Evolutionary conservation across 2,888 invertebrate species (phyloP), one percentile per base, ranked within the genome.

Genomic region (Alcis repandata): DNA sequence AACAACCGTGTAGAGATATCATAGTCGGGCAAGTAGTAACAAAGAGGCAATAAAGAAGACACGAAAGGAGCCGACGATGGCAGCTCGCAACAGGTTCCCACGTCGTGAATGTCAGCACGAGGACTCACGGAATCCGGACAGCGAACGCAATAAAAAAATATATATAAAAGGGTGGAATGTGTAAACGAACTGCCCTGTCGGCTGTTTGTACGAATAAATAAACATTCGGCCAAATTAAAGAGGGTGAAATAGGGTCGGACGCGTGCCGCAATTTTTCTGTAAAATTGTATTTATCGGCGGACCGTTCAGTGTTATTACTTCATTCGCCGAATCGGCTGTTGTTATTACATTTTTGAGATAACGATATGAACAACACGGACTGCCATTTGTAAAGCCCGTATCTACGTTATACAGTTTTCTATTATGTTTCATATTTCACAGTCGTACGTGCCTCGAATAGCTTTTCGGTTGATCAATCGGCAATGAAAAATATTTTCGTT

Each of bases 161-260:
- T 77, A 83, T 76, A 77, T 67, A 75, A 70, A 83, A 79, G 83
- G 83, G 82, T 77, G 83, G 84, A 86, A 88, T 87, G 84, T 84
- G 85, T 79, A 84, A 85, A 83, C 83, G 84, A 82, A 84, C 84
- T 85, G 83, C 78, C 80, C 82, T 78, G 82, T 81, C 82, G 79
- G 75, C 81, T 85, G 82, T 82, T 84, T 82, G 85, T 81, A 74
- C 82, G 77, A 86, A 88, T 89, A 90, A 89, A 89, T 88, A 90
- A 87, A 90, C 88, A 88, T 85, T 84, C 80, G 80, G 80, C 77
- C 80, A 88, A 90, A 89, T 90, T 89, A 90, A 88, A 88, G 83
- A 83, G 86, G 82, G 83, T 77, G 77, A 77, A 73, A 72, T 77
- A 75, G 75, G 77, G 76, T 73, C 71, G 71, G 61, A 74, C 70